Conservation (phyloP, 2,888 invertebrate species). For the Callimorpha dominula region DNA sequence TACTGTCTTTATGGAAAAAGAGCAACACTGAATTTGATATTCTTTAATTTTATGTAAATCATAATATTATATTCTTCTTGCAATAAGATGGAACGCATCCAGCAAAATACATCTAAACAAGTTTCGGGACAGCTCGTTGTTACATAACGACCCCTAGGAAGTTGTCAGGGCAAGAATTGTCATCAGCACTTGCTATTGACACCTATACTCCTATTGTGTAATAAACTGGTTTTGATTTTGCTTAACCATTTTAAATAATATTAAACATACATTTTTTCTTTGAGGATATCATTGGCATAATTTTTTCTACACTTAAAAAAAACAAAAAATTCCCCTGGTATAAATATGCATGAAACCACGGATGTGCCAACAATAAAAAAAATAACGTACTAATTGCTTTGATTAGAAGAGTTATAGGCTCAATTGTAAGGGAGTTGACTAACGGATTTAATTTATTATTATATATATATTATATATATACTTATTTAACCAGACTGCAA, state of each 20-base stretch:
- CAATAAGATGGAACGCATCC: conserved; percentile 6
- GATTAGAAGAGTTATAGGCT: too few species aligned
- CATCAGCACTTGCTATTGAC: conserved; percentile 52
- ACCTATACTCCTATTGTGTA: conserved; percentile 31
- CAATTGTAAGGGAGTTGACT: too few species aligned
- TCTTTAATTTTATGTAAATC: not conserved
- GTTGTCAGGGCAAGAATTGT: conserved; percentile 33
- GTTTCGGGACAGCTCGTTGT: conserved; percentile 20
- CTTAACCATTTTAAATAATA: not conserved
- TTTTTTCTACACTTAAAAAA: not conserved
- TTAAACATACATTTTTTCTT: not conserved
- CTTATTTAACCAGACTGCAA: too few species aligned
- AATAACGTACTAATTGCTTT: too few species aligned
- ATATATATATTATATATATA: too few species aligned
- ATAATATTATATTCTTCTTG: not conserved
- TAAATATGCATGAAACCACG: too few species aligned
- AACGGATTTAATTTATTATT: too few species aligned
- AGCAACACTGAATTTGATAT: not conserved
- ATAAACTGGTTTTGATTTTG: not conserved
- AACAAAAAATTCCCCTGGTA: too few species aligned
- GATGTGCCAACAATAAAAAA: too few species aligned
- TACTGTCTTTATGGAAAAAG: not conserved
- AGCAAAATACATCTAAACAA: conserved; percentile 10
- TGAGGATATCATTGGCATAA: not conserved
- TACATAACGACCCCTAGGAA: conserved; percentile 31